Base-by-base conservation (phyloP, 1,140 invertebrate genomes). In the Microplitis mediator region DNA sequence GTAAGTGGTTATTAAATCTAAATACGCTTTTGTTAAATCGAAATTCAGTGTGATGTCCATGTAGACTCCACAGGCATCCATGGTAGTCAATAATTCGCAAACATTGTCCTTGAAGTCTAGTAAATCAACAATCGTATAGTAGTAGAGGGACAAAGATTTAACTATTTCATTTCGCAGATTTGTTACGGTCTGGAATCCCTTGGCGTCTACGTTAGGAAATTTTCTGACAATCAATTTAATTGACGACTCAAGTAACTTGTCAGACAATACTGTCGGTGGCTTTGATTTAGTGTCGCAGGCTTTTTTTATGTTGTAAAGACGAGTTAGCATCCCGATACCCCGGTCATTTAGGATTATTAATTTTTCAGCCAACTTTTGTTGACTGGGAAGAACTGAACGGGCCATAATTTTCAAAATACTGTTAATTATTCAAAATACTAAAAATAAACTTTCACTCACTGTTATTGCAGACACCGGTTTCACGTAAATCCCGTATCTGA, bases 221-320 rank as follows among this genome's bases (percentile, higher is more conserved):
- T 95, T 93, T 81, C 96, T 92, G 0, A 98, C 92, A 79, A 99
- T 96, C 66, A 94, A 93, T 83, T 98, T 98, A 39, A 99, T 97
- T 4, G 95, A 95, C 6, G 96, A 95, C 80, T 99, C 98, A 63
- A 99, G 88, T 6, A 91, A 93, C 88, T 99, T 99, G 82, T 99
- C 97, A 0, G 95, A 96, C 0, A 99, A 85, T 85, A 99, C 99
- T 4, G 93, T 92, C 39, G 39, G 39, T 36, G 98, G 98, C 84
- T 99, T 99, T 0, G 97, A 98, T 88, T 99, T 99, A 1, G 97
- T 92, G 90, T 99, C 96, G 83, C 98, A 97, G 63, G 97, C 97
- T 89, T 99, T 99, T 87, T 99, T 99, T 50, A 99, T 99, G 82
- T 99, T 99, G 86, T 99, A 99, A 74, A 99, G 97, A 65, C 98